phyloP scores from a whole-genome alignment of 1,140 invertebrate genomes.

The Cydia splendana region DNA sequence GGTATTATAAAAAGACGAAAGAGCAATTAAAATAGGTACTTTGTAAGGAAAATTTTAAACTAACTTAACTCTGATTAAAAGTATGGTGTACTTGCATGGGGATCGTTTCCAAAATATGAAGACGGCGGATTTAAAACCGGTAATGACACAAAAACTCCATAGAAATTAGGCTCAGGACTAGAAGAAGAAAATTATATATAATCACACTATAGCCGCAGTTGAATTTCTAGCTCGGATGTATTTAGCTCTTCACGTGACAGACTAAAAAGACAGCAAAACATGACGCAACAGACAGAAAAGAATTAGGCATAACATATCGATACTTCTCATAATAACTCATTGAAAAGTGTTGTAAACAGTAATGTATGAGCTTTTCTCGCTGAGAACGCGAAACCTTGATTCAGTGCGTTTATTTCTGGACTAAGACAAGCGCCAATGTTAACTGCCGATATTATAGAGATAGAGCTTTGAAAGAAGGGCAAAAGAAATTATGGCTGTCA shows the following conservation, averaged over 20 bases:
- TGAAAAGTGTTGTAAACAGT: conserved; percentile 17
- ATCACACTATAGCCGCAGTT: too few species aligned
- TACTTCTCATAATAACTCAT: background rate
- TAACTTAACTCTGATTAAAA: too few species aligned
- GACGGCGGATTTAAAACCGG: too few species aligned
- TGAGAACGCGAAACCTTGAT: conserved; percentile 15
- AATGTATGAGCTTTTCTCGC: conserved; percentile 7
- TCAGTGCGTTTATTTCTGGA: conserved; percentile 25
- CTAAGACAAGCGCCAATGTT: background rate
- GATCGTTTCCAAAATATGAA: too few species aligned
- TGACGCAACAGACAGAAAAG: background rate
- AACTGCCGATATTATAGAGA: background rate
- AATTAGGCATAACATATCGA: background rate
- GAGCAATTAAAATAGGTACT: too few species aligned
- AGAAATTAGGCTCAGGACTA: too few species aligned
- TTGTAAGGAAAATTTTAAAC: too few species aligned
- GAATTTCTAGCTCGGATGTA: too few species aligned
- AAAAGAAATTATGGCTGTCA: background rate
- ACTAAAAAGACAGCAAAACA: background rate
- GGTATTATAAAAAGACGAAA: too few species aligned
- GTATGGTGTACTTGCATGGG: too few species aligned
- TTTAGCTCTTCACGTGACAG: background rate
- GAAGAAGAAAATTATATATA: too few species aligned
- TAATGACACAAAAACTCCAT: too few species aligned
- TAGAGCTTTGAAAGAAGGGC: background rate